phyloP scores from a whole-genome alignment of 2,888 invertebrate genomes.

The Cerceris rybyensis region DNA sequence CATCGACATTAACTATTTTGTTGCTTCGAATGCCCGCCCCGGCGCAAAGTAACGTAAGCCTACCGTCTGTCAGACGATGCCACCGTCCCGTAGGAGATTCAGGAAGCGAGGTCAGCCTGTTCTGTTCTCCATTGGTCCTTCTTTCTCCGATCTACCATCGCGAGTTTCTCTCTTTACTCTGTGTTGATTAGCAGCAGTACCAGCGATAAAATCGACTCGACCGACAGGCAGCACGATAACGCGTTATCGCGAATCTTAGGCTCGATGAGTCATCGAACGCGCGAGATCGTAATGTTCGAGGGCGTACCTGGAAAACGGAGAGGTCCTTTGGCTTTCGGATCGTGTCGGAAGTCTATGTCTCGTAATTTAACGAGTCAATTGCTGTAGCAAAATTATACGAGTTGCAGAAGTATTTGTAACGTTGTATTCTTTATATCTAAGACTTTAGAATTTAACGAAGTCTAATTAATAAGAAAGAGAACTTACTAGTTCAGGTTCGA shows the following conservation, averaged over 20 bases:
- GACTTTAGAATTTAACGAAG: no score
- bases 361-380: no score
- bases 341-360: no score
- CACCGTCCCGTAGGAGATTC: conserved; percentile 58
- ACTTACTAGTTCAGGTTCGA: no score
- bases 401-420: no score
- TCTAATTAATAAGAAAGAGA: no score
- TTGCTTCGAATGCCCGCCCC: neutral
- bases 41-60: conserved; percentile 3
- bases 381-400: no score
- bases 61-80: conserved; percentile 50
- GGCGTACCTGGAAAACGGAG: conserved; percentile 28
- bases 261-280: conserved; percentile 61
- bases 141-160: conserved; percentile 17
- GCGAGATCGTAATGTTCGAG: conserved; percentile 35
- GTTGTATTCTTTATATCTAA: no score
- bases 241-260: conserved; percentile 56
- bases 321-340: no score
- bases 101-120: conserved; percentile 58
- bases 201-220: conserved; percentile 58
- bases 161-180: conserved; percentile 33
- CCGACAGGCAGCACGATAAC: conserved; percentile 60
- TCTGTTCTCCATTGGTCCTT: conserved; percentile 20
- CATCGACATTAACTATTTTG: conserved; percentile 29
- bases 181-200: conserved; percentile 55